Percentiles rank a stretch among this genome's conserved stretches.
phyloP scores from a whole-genome alignment of 2,113 vertebrate species.

The Jacana jacana region DNA sequence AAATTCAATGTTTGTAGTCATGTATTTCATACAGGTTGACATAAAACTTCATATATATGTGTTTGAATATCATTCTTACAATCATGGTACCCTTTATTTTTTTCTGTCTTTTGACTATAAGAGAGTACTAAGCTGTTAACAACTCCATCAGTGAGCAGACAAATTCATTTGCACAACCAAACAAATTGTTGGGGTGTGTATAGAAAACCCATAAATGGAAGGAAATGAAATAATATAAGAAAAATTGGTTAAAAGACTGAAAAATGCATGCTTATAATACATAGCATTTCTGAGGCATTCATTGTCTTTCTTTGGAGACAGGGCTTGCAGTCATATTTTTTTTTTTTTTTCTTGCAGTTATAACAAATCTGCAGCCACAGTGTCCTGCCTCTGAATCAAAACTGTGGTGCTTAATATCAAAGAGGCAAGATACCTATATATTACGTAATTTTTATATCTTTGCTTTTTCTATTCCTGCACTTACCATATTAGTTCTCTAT shows the following conservation, averaged over 20 bases:
- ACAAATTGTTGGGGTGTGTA: rapidly evolving
- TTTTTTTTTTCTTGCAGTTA: background rate
- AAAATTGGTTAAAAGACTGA: background rate
- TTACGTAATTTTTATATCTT: background rate
- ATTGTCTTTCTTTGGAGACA: background rate
- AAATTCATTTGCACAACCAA: background rate
- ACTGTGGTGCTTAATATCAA: background rate
- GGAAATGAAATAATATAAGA: background rate
- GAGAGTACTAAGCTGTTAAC: background rate
- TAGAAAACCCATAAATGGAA: background rate
- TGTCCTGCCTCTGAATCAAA: background rate
- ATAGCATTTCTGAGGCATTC: background rate
- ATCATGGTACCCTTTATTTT: background rate
- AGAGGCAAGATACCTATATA: background rate
- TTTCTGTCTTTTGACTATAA: background rate
- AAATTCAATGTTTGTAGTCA: background rate
- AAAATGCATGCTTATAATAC: background rate
- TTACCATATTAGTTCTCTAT: background rate
- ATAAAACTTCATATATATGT: background rate
- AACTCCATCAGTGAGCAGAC: background rate
- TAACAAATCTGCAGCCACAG: background rate
- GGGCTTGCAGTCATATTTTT: background rate
- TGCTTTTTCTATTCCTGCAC: background rate
- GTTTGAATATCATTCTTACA: background rate
- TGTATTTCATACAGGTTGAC: background rate